Evolutionary conservation across 2,113 vertebrate genomes (phyloP).

Genomic region (Nettapus auritus): DNA sequence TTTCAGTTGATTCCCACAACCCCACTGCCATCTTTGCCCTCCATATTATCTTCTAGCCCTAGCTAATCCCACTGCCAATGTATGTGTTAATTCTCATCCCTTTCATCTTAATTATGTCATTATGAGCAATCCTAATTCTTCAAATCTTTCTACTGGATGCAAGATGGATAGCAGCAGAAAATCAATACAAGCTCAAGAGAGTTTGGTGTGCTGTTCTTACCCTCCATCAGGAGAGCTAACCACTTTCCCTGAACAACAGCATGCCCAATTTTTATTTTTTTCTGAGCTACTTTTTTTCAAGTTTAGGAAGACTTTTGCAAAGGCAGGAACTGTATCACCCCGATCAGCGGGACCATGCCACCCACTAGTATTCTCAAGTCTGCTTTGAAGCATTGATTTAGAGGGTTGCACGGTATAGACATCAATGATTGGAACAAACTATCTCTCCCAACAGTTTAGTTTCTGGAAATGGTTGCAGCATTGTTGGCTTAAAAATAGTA

Average conservation of each 20-base stretch:
- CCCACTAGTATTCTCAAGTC: not conserved
- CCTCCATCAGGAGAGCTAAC: not conserved
- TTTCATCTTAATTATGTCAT: not conserved
- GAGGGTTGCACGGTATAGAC: not conserved
- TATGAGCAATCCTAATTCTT: not conserved
- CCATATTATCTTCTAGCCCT: not conserved
- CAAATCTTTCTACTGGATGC: not conserved
- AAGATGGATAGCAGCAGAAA: not conserved
- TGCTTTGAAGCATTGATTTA: not conserved
- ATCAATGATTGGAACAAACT: not conserved
- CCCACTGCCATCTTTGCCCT: not conserved
- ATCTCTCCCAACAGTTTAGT: accelerated
- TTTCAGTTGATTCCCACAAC: not conserved
- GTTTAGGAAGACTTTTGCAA: not conserved
- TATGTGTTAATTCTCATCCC: not conserved
- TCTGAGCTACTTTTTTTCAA: not conserved
- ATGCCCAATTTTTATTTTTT: not conserved
- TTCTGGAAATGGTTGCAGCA: not conserved
- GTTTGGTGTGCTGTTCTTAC: not conserved
- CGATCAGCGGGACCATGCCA: not conserved
- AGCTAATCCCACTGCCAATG: accelerated
- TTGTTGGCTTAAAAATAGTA: not conserved
- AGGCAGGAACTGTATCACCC: not conserved
- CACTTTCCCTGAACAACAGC: not conserved
- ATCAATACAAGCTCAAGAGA: not conserved